Base-by-base conservation (phyloP, 2,797 vertebrate species). In the Thripadectes ignobilis region DNA sequence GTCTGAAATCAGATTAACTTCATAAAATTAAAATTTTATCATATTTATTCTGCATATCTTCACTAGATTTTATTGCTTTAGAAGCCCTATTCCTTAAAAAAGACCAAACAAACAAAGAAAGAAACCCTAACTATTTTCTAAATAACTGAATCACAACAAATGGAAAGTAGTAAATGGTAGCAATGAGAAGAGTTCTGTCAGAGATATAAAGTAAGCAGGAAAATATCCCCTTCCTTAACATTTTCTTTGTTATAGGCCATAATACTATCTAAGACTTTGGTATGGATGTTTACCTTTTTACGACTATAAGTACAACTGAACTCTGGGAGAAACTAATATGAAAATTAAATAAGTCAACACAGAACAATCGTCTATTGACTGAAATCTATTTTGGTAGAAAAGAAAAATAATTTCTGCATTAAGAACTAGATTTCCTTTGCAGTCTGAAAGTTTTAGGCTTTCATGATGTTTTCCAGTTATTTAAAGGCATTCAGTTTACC, bases 41-140 rank as follows among this genome's bases (percentile, higher is more conserved):
- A 23, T 26, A 62, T 61, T 90, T 86, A 23, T 72, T 88, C 69
- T 75, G 18, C 9, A 3, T 38, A 51, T 45, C 41, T 93, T 61
- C 23, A 34, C 5, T 43, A 61, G 30, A 23, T 80, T 54, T 63
- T 74, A 71, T 21, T 30, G 14, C 22, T 82, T 85, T 62, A 45
- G 81, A 95, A 84, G 8, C 14, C 27, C 4, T 34, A 41, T 51
- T 66, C 8, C 34, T 82, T 65, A 51, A 76, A 87, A 81, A 69
- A 77, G 10, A 61, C 5, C 14, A 75, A 43, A 0, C 9, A 73
- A 84, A 3, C 26, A 32, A 66, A 4, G 14, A 0, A 1, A 3
- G 14, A 0, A 1, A 3, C 5, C 17, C 36, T n/a, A 83, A 21
- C 7, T 59, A 14, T 55, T 88, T 39, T 52, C 46, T 61, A 68